Evolutionary conservation across 2,888 invertebrate genomes (phyloP).

Genomic region (Amphipoea oculea): DNA sequence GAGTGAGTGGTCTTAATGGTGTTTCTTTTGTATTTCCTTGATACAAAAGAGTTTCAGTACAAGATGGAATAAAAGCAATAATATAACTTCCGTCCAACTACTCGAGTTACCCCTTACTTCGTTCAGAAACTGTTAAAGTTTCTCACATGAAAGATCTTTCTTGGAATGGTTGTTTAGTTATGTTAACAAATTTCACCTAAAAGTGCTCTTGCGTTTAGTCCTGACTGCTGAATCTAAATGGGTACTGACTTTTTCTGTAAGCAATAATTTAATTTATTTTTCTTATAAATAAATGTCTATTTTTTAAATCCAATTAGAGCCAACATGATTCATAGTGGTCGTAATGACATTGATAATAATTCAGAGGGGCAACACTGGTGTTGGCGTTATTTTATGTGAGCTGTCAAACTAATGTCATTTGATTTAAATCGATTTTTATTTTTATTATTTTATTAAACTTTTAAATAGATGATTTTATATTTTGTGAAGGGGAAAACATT

Average conservation of each 20-base stretch:
- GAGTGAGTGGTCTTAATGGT: background rate
- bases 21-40: constrained; percentile 11
- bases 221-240: background rate
- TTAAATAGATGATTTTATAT: no score
- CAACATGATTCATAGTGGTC: background rate
- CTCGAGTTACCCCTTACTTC: constrained; percentile 8
- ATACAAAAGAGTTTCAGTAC: background rate
- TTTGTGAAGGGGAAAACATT: no score
- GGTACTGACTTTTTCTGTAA: no score
- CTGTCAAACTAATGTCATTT: no score
- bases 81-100: constrained; percentile 9
- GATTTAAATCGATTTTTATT: no score
- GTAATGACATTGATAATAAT: background rate
- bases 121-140: background rate
- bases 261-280: background rate
- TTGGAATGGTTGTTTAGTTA: background rate
- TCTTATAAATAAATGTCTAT: background rate
- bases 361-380: background rate
- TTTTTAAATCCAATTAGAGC: background rate
- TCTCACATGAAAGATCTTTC: background rate
- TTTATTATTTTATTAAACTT: no score
- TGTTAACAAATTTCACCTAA: background rate
- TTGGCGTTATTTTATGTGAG: background rate
- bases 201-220: background rate
- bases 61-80: constrained; percentile 21